Evolutionary conservation across 2,888 invertebrate species (phyloP).

Genomic region (Plagodis pulveraria): DNA sequence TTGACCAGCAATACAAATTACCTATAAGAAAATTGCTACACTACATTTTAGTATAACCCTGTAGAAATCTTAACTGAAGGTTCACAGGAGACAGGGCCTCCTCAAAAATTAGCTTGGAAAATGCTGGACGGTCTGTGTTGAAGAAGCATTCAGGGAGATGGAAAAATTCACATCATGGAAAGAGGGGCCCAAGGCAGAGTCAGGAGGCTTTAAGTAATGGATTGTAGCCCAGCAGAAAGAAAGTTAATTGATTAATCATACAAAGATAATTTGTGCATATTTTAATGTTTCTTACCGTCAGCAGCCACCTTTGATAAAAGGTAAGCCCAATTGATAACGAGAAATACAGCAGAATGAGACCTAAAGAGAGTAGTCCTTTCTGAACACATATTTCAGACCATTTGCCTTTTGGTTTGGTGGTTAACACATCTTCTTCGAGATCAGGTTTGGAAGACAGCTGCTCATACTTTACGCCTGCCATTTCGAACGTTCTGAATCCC

Average conservation of each 20-base stretch:
- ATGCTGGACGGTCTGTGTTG: too few relatives aligned
- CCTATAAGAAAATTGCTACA: too few relatives aligned
- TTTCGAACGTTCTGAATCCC: slow-evolving; percentile 38
- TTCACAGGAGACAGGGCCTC: too few relatives aligned
- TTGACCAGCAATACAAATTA: too few relatives aligned
- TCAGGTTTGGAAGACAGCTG: slow-evolving; percentile 77
- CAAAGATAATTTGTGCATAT: slow-evolving; percentile 8
- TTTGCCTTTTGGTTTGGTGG: slow-evolving; percentile 65
- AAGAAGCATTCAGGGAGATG: too few relatives aligned
- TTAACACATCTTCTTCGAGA: slow-evolving; percentile 69
- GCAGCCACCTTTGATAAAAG: slow-evolving; percentile 97
- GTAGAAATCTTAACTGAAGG: too few relatives aligned
- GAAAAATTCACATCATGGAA: too few relatives aligned
- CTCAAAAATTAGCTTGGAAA: too few relatives aligned
- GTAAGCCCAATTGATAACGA: slow-evolving; percentile 97
- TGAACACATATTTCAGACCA: slow-evolving; percentile 72
- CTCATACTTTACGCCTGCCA: slow-evolving; percentile 77
- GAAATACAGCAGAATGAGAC: slow-evolving; percentile 93
- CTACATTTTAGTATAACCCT: too few relatives aligned
- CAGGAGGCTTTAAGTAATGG: background rate
- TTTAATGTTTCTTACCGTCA: slow-evolving; percentile 87
- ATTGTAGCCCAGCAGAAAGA: slow-evolving; percentile 7
- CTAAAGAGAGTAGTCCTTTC: slow-evolving; percentile 69
- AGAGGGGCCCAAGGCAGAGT: too few relatives aligned
- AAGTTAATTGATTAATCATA: slow-evolving; percentile 17